Evolutionary conservation across 2,888 invertebrate genomes (phyloP), one percentile per base, ranked within the genome.

Genomic region (Hipparchia sbordonii): DNA sequence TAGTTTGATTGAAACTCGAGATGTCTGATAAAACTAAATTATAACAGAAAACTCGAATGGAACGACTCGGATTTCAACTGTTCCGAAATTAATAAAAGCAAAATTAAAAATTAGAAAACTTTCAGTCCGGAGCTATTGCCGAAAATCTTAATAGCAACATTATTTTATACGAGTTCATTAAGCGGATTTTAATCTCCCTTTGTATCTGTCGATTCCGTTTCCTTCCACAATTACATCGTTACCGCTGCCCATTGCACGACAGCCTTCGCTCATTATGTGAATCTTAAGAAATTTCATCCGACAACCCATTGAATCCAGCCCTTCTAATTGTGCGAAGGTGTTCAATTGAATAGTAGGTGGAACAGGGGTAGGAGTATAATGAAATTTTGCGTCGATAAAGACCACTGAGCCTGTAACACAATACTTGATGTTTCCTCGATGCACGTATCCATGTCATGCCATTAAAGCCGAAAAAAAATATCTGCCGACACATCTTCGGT

Each of bases 251-350:
- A 90, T 91, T 88, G 91, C 90, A 90, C 89, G 92, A 89, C 89
- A 90, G 87, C 84, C 87, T 87, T 84, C 85, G 88, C 89, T 92
- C 90, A 91, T 92, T 90, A 92, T 92, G 86, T 88, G 90, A 91
- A 91, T 90, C 90, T 91, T 92, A 91, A 93, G 93, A 93, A 93
- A 93, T 93, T 92, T 93, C 89, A 93, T 93, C 92, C 91, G 89
- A 89, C 89, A 91, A 90, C 90, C 93, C 89, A 93, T 93, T 93
- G 89, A 92, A 86, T 87, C 61, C 90, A 87, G 86, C 92, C 93
- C 90, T 90, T 86, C 89, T 90, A 89, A 92, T 93, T 93, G 92
- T 93, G 87, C 82, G 88, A 88, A 93, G 93, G 93, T 93, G 93
- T 93, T 92, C 91, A 86, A 91, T 92, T 92, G 91, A 93, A 93